These are phyloP conservation scores for Mellivora capensis DNA, from an alignment of 2,113 vertebrate genomes.

Conservation along the genomic window DNA sequence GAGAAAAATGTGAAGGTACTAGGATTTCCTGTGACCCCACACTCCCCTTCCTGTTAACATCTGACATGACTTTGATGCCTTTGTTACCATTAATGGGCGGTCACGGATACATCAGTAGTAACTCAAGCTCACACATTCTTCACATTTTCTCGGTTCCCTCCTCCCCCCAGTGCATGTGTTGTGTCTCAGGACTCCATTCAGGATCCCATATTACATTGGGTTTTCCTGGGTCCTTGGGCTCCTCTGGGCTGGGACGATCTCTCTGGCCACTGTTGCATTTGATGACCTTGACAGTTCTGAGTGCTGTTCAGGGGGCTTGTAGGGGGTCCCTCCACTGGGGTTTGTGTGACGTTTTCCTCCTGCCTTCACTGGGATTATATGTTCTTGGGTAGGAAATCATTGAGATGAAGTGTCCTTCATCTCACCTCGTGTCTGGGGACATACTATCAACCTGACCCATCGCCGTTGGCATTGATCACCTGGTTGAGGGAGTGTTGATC, in stretches of 20 bases:
- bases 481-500: not conserved
- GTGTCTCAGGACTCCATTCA: not conserved
- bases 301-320: not conserved
- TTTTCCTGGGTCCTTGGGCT: not conserved
- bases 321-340: not conserved
- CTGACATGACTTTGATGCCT: not conserved
- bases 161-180: not conserved
- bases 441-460: not conserved
- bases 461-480: not conserved
- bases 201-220: not conserved
- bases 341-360: not conserved
- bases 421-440: not conserved
- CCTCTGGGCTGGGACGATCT: not conserved
- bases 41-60: not conserved
- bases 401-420: not conserved
- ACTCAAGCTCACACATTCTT: not conserved
- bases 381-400: not conserved
- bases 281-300: not conserved
- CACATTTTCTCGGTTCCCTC: not conserved
- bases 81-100: not conserved
- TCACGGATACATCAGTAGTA: not conserved
- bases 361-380: not conserved
- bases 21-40: not conserved
- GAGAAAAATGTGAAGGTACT: not conserved
- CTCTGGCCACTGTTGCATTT: not conserved